Evolutionary conservation across 2,888 invertebrate species (phyloP).

Genomic region (Yponomeuta plumbellus): DNA sequence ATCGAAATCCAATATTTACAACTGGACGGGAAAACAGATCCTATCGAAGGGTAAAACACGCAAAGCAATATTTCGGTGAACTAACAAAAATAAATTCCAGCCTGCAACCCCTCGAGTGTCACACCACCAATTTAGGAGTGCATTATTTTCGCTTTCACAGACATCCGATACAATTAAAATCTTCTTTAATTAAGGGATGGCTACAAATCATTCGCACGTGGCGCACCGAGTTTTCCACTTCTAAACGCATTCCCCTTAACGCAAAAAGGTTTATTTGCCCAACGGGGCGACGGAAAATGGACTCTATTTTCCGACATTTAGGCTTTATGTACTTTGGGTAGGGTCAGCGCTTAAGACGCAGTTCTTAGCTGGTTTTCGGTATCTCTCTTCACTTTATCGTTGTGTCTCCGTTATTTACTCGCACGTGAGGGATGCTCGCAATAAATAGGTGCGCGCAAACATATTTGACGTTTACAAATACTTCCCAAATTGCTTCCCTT

Average conservation of each 20-base stretch:
- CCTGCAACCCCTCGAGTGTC: conserved; percentile 45
- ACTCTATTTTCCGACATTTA: conserved; percentile 40
- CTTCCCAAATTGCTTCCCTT: conserved; percentile 71
- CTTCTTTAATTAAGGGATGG: conserved; percentile 77
- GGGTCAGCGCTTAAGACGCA: conserved; percentile 48
- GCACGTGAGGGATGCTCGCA: conserved; percentile 73
- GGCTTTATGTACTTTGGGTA: conserved; percentile 36
- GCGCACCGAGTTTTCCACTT: conserved; percentile 75
- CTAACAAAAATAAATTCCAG: conserved; percentile 65
- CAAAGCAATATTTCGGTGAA: conserved; percentile 60
- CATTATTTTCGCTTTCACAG: conserved; percentile 77
- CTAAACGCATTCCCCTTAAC: conserved; percentile 56
- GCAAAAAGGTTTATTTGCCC: conserved; percentile 38
- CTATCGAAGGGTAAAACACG: conserved; percentile 46
- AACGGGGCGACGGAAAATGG: conserved; percentile 40
- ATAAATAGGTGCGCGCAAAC: conserved; percentile 74
- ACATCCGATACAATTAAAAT: conserved; percentile 78
- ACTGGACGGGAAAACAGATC: conserved; percentile 31
- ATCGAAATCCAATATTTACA: conserved; percentile 10
- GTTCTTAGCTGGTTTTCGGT: conserved; percentile 49
- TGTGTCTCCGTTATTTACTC: conserved; percentile 74
- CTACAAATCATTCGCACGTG: conserved; percentile 77
- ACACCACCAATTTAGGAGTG: conserved; percentile 64
- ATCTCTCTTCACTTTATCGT: conserved; percentile 75
- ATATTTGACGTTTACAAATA: conserved; percentile 74